Base-by-base conservation (phyloP, 1,140 invertebrate species). In the Rhizoglyphus robini region DNA sequence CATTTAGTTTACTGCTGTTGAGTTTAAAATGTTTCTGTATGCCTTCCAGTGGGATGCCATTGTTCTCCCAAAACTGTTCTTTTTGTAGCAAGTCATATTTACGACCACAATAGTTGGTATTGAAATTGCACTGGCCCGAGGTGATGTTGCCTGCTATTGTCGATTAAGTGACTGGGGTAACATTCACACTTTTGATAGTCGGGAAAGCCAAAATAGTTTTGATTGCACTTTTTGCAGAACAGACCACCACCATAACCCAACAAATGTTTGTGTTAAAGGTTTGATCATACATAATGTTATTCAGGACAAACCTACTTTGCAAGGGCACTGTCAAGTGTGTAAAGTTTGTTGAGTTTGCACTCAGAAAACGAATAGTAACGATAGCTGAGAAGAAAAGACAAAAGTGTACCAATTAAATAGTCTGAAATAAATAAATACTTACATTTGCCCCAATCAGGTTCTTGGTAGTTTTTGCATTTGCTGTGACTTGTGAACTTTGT, bases 361-460 rank as follows among this genome's bases (percentile, higher is more conserved):
- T 88, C 79, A 0, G 96, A 96, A 78, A 90, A 96, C 65, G 86
- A 90, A 74, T 88, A 97, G 77, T 95, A 96, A 0, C 96, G 92
- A 70, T 49, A 8, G 46, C 63, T 61, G 15, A 18, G 13, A 30
- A 5, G 25, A 32, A 27, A 8, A 13, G 23, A 5, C 32, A 5
- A 11, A 3, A 25, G 27, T 27, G 11, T 3, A 58, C 4, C 11
- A 11, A 29, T 18, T 30, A 15, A 30, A 58, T 58, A 4, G 5
- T 27, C 5, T 20, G 27, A 32, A 31, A 13, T n/a, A 36, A 31
- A 61, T 36, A 23, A 36, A 34, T 61, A 61, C 59, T 38, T 64
- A 47, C 63, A 64, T 32, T 27, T 18, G 41, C 51, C 63, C 23
- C 63, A 64, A 64, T 48, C 20, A 11, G 63, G 63, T 38, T 29